Evolutionary conservation across 2,113 vertebrate genomes (phyloP).

Genomic region (Corythaixoides concolor): DNA sequence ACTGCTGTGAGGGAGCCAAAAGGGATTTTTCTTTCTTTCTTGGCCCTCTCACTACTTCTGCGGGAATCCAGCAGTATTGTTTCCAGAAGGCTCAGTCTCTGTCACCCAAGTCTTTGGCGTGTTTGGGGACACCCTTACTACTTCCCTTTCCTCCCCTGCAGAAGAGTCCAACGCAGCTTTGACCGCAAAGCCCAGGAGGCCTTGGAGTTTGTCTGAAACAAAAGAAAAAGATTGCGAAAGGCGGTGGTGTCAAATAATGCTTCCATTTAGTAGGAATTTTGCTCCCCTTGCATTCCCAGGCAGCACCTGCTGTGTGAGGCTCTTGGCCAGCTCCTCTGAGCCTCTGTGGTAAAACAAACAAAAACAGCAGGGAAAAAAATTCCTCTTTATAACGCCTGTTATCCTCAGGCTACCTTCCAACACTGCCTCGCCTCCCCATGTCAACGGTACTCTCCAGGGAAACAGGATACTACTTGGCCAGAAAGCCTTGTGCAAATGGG

Average conservation of each 20-base stretch:
- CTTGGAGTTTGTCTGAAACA: slow-evolving; percentile 68
- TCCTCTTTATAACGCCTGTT: slow-evolving; percentile 75
- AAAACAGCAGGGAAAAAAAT: slow-evolving; percentile 75
- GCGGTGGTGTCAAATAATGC: slow-evolving; percentile 72
- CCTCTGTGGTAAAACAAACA: slow-evolving; percentile 75
- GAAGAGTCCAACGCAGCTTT: slow-evolving; percentile 61
- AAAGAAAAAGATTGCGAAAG: slow-evolving; percentile 73
- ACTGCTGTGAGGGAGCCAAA: neutral
- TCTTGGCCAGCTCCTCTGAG: slow-evolving; percentile 71
- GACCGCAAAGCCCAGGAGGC: slow-evolving; percentile 61
- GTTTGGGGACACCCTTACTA: slow-evolving; percentile 59
- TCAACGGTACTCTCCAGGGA: slow-evolving; percentile 24
- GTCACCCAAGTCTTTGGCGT: slow-evolving; percentile 51
- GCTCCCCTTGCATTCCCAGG: slow-evolving; percentile 72
- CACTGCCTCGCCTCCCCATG: slow-evolving; percentile 40
- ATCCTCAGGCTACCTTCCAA: slow-evolving; percentile 75
- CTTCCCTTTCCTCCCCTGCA: slow-evolving; percentile 54
- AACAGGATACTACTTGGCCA: slow-evolving; percentile 14
- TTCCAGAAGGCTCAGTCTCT: slow-evolving; percentile 54
- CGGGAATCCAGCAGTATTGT: slow-evolving; percentile 36
- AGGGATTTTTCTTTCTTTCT: neutral
- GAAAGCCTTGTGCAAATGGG: slow-evolving; percentile 56
- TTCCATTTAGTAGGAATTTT: slow-evolving; percentile 75
- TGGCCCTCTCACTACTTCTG: slow-evolving; percentile 27
- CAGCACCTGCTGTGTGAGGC: slow-evolving; percentile 74